phyloP scores from a whole-genome alignment of 2,113 vertebrate species.

The Mionectes macconnelli region DNA sequence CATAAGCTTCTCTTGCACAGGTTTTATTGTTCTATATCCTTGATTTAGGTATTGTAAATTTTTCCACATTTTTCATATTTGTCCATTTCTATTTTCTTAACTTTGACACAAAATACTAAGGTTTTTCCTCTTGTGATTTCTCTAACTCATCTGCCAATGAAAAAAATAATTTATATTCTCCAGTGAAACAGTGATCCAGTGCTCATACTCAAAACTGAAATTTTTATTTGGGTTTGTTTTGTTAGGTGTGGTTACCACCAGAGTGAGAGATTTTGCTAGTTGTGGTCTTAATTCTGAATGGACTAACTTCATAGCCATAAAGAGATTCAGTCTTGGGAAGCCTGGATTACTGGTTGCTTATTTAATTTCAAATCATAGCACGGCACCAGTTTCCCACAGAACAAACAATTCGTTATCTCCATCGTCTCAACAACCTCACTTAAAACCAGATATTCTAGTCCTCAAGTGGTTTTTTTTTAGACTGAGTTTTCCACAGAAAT shows the following conservation, averaged over 20 bases:
- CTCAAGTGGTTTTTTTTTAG: not conserved
- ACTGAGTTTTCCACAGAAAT: not conserved
- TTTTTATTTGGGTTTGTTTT: not conserved
- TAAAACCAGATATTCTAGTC: not conserved
- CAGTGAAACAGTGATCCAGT: not conserved
- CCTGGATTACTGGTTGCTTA: not conserved
- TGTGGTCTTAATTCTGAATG: not conserved
- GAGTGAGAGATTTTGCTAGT: not conserved
- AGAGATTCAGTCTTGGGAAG: not conserved
- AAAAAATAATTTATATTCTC: not conserved
- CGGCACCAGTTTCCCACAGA: not conserved
- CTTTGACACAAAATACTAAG: not conserved
- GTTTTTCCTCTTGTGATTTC: not conserved
- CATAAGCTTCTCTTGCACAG: not conserved
- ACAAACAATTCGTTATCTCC: conserved; percentile 21
- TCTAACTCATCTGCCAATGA: not conserved
- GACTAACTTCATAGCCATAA: not conserved
- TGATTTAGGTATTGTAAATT: not conserved
- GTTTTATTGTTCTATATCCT: not conserved
- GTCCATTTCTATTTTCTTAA: not conserved
- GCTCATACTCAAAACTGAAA: not conserved
- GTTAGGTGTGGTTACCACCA: not conserved
- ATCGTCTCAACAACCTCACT: not conserved
- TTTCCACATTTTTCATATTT: not conserved
- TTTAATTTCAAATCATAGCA: not conserved